These are phyloP conservation scores for Crypturellus tataupa DNA, from an alignment of 2,797 vertebrate genomes.

Conservation along the genomic window DNA sequence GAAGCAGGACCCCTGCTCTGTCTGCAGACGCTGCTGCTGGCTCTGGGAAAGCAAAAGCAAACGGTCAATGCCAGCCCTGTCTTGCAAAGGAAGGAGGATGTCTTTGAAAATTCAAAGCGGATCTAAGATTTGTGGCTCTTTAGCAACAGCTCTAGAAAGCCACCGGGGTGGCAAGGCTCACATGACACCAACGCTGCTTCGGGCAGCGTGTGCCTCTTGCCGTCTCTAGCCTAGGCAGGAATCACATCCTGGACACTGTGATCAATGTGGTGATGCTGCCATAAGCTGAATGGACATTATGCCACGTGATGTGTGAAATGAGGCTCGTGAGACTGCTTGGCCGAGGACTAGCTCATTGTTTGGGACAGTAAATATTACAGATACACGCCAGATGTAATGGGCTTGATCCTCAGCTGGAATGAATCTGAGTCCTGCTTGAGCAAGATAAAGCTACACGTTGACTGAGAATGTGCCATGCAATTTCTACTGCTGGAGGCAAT, in stretches of 20 bases:
- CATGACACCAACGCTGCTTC: accelerated
- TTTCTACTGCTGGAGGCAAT: background rate
- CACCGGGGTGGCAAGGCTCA: background rate
- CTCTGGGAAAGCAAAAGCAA: background rate
- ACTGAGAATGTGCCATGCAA: background rate
- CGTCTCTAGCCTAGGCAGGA: background rate
- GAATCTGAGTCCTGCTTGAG: background rate
- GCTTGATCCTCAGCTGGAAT: background rate
- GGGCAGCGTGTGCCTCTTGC: background rate
- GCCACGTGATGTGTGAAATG: background rate
- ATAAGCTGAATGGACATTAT: background rate
- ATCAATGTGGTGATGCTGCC: background rate
- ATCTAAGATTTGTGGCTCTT: background rate
- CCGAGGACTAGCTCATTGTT: background rate
- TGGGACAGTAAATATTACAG: background rate
- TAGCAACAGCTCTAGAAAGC: background rate
- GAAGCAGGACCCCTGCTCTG: background rate
- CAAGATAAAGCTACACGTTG: background rate
- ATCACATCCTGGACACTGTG: background rate
- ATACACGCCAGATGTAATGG: background rate
- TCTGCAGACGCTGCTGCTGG: background rate
- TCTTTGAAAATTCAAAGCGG: background rate
- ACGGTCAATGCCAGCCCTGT: accelerated
- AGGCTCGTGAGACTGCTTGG: background rate
- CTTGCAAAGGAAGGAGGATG: background rate